Evolutionary conservation across 1,140 invertebrate species (phyloP).

Genomic region (Hestina assimilis): DNA sequence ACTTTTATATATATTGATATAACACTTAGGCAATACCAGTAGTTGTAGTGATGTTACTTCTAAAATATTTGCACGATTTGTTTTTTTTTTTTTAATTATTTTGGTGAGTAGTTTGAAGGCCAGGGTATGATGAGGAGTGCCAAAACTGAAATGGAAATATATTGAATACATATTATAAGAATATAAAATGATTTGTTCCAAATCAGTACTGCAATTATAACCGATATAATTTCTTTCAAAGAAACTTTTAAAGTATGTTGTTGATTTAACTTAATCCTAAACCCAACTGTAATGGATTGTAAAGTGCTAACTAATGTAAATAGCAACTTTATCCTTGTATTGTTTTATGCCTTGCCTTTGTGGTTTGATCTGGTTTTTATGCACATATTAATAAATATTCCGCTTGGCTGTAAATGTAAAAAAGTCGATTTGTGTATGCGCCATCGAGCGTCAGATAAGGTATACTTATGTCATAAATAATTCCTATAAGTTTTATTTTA

Average conservation of each 20-base stretch:
- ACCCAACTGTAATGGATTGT: background rate
- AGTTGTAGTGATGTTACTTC: constrained; percentile 64
- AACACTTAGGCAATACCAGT: constrained; percentile 66
- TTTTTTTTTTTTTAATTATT: constrained; percentile 39
- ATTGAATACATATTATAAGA: too few species aligned
- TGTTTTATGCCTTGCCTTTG: background rate
- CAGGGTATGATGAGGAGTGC: constrained; percentile 58
- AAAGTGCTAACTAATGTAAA: constrained; percentile 10
- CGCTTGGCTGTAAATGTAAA: constrained; percentile 27
- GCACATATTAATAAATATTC: constrained; percentile 16
- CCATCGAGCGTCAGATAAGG: background rate
- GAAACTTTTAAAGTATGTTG: background rate
- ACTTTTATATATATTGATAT: constrained; percentile 77
- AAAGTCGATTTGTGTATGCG: background rate
- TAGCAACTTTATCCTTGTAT: constrained; percentile 1
- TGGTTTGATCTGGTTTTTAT: constrained; percentile 6
- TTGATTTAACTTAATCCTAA: background rate
- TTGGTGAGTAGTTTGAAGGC: constrained; percentile 32
- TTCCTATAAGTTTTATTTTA: too few species aligned
- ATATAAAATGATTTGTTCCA: too few species aligned
- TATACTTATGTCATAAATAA: too few species aligned
- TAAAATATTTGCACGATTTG: constrained; percentile 54
- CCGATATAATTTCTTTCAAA: too few species aligned
- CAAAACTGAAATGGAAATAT: constrained; percentile 37
- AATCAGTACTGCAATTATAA: too few species aligned